Base-by-base conservation (phyloP, 1,140 invertebrate genomes). In the Luehdorfia chinensis region DNA sequence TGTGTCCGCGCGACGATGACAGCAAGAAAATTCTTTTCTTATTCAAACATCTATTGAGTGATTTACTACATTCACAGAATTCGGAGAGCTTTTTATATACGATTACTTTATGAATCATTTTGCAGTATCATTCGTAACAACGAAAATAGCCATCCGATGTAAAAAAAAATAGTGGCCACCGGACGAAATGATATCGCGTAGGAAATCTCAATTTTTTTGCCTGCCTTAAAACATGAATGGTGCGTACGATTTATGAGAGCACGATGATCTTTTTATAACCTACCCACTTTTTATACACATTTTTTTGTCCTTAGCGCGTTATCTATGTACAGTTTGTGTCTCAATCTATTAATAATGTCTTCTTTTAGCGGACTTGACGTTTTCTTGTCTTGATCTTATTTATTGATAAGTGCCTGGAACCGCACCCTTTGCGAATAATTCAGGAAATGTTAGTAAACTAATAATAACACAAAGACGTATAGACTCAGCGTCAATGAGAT, bases 261-360 rank as follows among this genome's bases (percentile, higher is more conserved):
- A 73, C 71, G 79, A 63, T 70, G 67, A 70, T 73, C 74, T 76
- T 79, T 78, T 81, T 81, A 75, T 72, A 72, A 72, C 62, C 61
- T 60, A 65, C 59, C 71, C 63, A 47, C 25, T 58, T 76, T 76
- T 78, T 75, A 55, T 44, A 59, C 41, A 7, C 36, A 60, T 61
- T 64, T 66, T 70, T 60, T 63, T 25, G 55, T 47, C 59, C 44
- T 54, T 25, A 25, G 49, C 50, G 53, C 56, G 58, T 80, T 80
- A 80, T 80, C 78, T 75, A 49, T 52, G 51, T 70, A 74, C 59
- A 78, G 69, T 80, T 81, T 76, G 74, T 83, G 78, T 79, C 77
- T 84, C 71, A 76, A 81, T 85, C 78, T 81, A 85, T 85, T 85
- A 85, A 83, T 81, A 78, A 83, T 64, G 73, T 78, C 66, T 79